Evolutionary conservation across 1,140 invertebrate genomes (phyloP).

Genomic region (Gonioctena quinquepunctata): DNA sequence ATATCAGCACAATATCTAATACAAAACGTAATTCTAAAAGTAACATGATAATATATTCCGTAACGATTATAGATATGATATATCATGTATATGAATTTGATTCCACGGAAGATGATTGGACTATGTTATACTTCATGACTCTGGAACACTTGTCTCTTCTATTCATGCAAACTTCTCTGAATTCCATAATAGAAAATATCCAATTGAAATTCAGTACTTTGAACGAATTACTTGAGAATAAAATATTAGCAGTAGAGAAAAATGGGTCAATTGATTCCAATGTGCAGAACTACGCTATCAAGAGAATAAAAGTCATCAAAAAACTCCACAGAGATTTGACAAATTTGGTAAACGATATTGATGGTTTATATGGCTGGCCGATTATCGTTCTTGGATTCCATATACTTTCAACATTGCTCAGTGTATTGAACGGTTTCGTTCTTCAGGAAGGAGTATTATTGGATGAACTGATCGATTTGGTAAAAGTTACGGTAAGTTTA

Average conservation of each 20-base stretch:
- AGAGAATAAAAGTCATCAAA: background rate
- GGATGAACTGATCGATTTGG: background rate
- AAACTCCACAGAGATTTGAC: background rate
- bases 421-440: background rate
- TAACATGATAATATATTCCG: too few species aligned
- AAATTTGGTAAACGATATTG: background rate
- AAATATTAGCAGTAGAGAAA: background rate
- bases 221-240: background rate
- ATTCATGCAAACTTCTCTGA: background rate
- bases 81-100: too few species aligned
- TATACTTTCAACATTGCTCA: background rate
- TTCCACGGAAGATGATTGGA: too few species aligned
- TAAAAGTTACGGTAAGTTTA: background rate
- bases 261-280: background rate
- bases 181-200: background rate
- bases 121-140: background rate
- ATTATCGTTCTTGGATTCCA: background rate
- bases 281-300: background rate
- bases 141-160: background rate
- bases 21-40: too few species aligned
- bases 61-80: too few species aligned
- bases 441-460: background rate
- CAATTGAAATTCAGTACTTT: background rate
- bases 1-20: too few species aligned
- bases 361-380: background rate